phyloP scores from a whole-genome alignment of 1,140 invertebrate species.

The Carposina sasakii region DNA sequence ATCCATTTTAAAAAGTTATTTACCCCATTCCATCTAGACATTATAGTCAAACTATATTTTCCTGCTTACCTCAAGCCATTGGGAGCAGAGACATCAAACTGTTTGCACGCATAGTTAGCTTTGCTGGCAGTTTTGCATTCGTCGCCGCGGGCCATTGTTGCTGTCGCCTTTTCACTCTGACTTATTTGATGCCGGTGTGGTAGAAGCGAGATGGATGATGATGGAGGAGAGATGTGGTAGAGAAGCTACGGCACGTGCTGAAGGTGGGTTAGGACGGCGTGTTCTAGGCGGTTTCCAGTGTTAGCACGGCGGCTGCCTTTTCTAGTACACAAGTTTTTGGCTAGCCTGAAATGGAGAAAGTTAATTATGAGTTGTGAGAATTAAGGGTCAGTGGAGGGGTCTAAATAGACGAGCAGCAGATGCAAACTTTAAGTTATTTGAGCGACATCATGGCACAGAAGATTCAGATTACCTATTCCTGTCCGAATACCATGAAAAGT shows the following conservation, averaged over 20 bases:
- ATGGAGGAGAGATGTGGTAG: slow-evolving; percentile 13
- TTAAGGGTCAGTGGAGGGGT: too few relatives aligned
- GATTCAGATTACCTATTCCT: too few relatives aligned
- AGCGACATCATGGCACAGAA: too few relatives aligned
- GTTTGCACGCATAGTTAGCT: slow-evolving; percentile 52
- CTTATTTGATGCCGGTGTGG: slow-evolving; percentile 30
- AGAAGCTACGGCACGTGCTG: slow-evolving; percentile 85
- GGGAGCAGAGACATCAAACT: slow-evolving; percentile 49
- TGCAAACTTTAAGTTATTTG: too few relatives aligned
- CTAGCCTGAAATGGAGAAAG: slow-evolving; percentile 74
- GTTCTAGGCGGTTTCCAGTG: slow-evolving; percentile 84
- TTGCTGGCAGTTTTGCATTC: slow-evolving; percentile 59
- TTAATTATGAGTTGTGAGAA: too few relatives aligned
- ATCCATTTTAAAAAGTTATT: too few relatives aligned
- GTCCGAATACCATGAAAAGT: too few relatives aligned
- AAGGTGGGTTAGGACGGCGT: slow-evolving; percentile 83
- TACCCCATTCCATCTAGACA: too few relatives aligned
- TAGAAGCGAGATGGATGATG: slow-evolving; percentile 43
- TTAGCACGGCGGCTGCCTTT: slow-evolving; percentile 85
- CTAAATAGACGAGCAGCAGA: too few relatives aligned
- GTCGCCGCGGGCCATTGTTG: slow-evolving; percentile 59
- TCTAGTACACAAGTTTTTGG: slow-evolving; percentile 80
- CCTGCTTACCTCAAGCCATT: too few relatives aligned
- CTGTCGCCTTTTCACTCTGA: slow-evolving; percentile 28
- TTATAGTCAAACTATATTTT: too few relatives aligned